Conservation (phyloP, 1,140 invertebrate species). For the Cydia strobilella region DNA sequence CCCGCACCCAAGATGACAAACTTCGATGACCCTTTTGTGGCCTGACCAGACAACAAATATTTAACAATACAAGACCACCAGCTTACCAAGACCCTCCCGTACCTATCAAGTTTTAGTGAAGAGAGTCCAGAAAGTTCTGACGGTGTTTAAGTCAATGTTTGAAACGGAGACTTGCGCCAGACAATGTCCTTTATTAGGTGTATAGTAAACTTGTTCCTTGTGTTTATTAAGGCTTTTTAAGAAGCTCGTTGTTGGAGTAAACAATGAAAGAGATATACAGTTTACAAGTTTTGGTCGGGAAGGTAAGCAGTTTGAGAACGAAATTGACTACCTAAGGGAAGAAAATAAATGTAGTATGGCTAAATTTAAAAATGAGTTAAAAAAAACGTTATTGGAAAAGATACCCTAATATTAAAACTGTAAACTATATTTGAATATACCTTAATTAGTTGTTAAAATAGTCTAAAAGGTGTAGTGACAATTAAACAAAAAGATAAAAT, state of each 20-base stretch:
- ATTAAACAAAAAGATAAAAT: no score
- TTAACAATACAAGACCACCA: not conserved
- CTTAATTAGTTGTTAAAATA: no score
- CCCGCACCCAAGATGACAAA: not conserved
- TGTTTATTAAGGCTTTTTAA: not conserved
- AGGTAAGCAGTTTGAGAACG: not conserved
- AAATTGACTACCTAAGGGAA: no score
- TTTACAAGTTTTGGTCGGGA: not conserved
- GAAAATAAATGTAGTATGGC: no score
- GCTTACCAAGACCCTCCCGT: not conserved
- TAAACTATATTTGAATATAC: no score
- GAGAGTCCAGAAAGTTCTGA: not conserved
- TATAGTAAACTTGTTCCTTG: not conserved
- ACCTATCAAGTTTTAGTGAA: not conserved
- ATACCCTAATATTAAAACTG: no score
- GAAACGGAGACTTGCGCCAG: not conserved
- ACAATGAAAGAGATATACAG: not conserved
- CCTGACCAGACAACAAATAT: conserved; percentile 7
- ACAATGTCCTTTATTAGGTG: conserved; percentile 10
- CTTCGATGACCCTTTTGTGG: not conserved
- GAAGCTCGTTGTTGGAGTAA: not conserved
- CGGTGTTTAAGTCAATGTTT: conserved; percentile 1
- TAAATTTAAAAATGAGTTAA: no score
- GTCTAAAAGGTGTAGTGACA: no score
- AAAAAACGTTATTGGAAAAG: no score